Evolutionary conservation across 2,888 invertebrate genomes (phyloP).

Genomic region (Coleophora flavipennella): DNA sequence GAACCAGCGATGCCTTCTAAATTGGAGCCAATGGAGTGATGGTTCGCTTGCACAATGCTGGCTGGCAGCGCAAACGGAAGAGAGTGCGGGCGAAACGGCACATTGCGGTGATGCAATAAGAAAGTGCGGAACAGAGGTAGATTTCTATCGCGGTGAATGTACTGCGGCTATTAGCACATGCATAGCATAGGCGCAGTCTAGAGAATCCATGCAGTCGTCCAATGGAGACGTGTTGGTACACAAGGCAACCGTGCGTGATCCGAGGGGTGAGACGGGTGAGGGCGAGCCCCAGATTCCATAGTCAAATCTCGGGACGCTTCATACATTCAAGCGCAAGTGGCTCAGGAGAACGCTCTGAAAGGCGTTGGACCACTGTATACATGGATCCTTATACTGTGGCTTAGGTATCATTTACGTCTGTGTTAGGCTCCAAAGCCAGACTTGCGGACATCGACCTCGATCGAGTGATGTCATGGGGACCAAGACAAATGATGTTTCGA

Average conservation of each 20-base stretch:
- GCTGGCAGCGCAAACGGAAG: conserved; percentile 43
- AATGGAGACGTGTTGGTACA: no score
- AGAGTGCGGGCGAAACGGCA: conserved; percentile 62
- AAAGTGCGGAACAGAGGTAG: conserved; percentile 70
- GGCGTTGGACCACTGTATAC: no score
- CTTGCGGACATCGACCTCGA: conserved; percentile 45
- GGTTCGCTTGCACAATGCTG: conserved; percentile 51
- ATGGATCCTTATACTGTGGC: no score
- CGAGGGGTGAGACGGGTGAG: no score
- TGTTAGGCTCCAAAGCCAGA: conserved; percentile 20
- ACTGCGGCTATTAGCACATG: conserved; percentile 54
- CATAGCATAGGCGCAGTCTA: no score
- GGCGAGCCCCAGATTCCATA: no score
- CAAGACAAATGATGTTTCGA: background rate
- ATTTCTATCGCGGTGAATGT: conserved; percentile 69
- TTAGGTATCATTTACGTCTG: conserved; percentile 49
- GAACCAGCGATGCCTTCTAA: conserved; percentile 35
- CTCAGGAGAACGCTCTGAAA: no score
- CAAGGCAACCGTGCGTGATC: no score
- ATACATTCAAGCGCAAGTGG: no score
- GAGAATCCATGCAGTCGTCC: no score
- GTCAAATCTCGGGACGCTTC: no score
- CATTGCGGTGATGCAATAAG: conserved; percentile 64
- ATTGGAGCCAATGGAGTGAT: conserved; percentile 29
- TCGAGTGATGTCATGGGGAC: conserved; percentile 45